Evolutionary conservation across 1,140 invertebrate genomes (phyloP).

Genomic region (Caerostris darwini): DNA sequence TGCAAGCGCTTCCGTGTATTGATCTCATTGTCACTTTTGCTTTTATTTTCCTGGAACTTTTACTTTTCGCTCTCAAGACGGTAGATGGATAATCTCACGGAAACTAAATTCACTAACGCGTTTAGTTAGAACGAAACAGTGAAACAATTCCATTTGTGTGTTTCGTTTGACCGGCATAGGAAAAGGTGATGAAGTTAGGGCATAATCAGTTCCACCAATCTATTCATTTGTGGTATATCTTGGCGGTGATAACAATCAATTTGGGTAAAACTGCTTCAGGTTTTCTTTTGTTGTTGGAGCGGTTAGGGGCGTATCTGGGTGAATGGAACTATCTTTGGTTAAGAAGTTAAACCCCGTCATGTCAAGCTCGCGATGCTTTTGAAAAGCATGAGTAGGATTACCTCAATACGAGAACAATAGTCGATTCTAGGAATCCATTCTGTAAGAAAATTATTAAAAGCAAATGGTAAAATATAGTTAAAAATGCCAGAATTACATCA

Average conservation of each 20-base stretch:
- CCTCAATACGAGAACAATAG: no score
- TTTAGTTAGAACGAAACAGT: not conserved
- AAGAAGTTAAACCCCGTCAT: no score
- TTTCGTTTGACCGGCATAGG: not conserved
- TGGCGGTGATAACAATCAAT: not conserved
- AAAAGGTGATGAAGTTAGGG: not conserved
- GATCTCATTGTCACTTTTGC: slow-evolving; percentile 30
- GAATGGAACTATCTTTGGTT: not conserved
- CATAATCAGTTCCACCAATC: not conserved
- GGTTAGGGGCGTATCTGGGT: not conserved
- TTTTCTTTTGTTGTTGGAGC: not conserved
- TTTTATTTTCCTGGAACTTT: not conserved
- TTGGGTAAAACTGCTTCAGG: not conserved
- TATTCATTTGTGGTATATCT: slow-evolving; percentile 17
- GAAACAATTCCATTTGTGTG: slow-evolving; percentile 19
- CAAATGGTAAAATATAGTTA: no score
- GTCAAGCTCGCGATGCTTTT: no score
- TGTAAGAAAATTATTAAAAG: no score
- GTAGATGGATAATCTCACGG: slow-evolving; percentile 4
- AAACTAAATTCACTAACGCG: not conserved
- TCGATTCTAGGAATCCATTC: no score
- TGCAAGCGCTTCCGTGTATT: slow-evolving; percentile 42
- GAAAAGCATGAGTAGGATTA: no score
- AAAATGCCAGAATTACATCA: no score
- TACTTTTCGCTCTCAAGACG: not conserved